Percentiles rank a stretch among this genome's conserved stretches.
phyloP scores from a whole-genome alignment of 53 echinoderm and acorn worm genomes.

The Antedon mediterranea region DNA sequence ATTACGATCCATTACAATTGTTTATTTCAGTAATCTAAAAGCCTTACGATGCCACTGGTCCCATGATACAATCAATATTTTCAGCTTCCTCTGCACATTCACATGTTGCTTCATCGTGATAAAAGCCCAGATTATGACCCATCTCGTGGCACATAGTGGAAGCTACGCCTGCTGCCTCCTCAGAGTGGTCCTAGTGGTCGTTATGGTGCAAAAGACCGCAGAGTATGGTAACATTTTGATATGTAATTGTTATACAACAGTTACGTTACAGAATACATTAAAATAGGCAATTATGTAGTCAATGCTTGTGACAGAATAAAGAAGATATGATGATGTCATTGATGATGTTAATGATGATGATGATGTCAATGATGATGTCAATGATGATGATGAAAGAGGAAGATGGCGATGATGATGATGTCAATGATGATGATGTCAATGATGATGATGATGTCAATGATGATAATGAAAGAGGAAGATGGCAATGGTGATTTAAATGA shows the following conservation, averaged over 20 bases:
- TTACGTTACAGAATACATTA: too few species aligned
- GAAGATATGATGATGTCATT: background rate
- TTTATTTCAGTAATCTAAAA: background rate
- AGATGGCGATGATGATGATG: too few species aligned
- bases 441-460: background rate
- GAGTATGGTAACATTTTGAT: background rate
- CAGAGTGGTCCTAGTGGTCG: constrained; percentile 50
- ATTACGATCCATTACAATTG: background rate
- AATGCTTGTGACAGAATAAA: background rate
- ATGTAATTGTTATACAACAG: too few species aligned
- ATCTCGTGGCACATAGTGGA: constrained; percentile 88
- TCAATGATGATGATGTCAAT: too few species aligned
- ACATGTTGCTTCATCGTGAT: constrained; percentile 36
- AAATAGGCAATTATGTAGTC: too few species aligned
- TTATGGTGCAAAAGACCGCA: background rate
- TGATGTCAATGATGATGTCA: too few species aligned
- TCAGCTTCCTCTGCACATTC: constrained; percentile 17
- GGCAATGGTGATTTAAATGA: background rate
- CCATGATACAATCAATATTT: constrained; percentile 76
- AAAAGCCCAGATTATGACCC: constrained; percentile 89
- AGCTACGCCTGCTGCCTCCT: constrained; percentile 62
- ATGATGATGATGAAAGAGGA: too few species aligned
- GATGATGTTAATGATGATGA: too few species aligned
- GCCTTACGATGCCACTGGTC: constrained; percentile 15
- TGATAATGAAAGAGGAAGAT: background rate